Conservation (phyloP, 2,888 invertebrate species). For the Crossocerus cetratus region DNA sequence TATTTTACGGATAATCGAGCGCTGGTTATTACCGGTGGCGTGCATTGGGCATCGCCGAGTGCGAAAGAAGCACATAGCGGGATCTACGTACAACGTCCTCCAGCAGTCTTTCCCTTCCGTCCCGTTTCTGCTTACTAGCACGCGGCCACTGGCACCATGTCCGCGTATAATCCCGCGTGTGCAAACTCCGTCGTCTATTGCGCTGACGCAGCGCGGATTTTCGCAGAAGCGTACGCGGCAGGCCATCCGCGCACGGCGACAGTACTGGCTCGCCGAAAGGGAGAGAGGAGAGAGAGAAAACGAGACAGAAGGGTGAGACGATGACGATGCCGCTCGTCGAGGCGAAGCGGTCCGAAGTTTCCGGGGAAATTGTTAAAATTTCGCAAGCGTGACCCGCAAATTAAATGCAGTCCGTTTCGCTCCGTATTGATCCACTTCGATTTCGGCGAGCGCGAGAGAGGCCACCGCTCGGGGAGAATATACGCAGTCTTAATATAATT, state of each 20-base stretch:
- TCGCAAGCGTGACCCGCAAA: conserved; percentile 4
- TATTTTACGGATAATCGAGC: conserved; percentile 11
- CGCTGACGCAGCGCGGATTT: conserved; percentile 48
- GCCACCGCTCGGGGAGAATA: too few species aligned
- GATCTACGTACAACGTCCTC: conserved; percentile 6
- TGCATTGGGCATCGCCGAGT: conserved; percentile 8
- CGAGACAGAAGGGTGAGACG: too few species aligned
- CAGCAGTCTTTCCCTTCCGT: background rate
- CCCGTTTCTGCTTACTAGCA: background rate
- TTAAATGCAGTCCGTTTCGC: conserved; percentile 29
- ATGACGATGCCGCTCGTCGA: too few species aligned
- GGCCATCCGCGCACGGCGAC: too few species aligned
- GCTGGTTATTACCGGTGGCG: background rate
- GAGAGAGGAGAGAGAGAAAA: too few species aligned
- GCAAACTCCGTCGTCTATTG: conserved; percentile 41
- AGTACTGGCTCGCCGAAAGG: too few species aligned
- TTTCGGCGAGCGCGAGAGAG: too few species aligned
- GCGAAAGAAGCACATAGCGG: conserved; percentile 25
- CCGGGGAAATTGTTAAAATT: conserved; percentile 36
- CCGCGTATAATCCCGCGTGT: conserved; percentile 16
- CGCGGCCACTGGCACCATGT: conserved; percentile 26
- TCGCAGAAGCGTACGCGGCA: conserved; percentile 29
- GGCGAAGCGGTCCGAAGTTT: conserved; percentile 28
- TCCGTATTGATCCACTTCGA: background rate
- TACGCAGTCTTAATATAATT: too few species aligned